Percentiles rank a stretch among this genome's conserved stretches.
These are phyloP conservation scores for Clarias macrocephalus DNA, from an alignment of 2,113 vertebrate genomes.

Conservation along the genomic window DNA sequence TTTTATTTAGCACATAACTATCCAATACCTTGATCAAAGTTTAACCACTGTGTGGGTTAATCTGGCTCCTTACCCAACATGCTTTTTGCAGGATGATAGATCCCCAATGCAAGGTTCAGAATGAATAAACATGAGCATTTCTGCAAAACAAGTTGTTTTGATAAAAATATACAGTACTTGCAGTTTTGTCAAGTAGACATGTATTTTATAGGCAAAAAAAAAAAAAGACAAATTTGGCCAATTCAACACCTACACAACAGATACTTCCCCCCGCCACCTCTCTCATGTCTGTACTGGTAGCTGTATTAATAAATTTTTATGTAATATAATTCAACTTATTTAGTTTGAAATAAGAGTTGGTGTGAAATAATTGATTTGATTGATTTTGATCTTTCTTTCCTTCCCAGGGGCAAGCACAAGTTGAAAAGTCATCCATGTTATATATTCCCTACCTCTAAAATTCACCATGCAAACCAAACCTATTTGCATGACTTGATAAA, in stretches of 20 bases:
- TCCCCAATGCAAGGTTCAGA: background rate
- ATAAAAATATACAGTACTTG: background rate
- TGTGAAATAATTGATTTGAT: background rate
- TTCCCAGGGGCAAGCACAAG: background rate
- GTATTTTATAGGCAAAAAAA: background rate
- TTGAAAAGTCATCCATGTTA: background rate
- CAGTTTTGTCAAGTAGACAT: background rate
- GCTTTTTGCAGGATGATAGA: background rate
- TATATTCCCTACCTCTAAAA: constrained; percentile 36
- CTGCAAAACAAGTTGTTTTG: background rate
- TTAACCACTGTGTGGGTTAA: background rate
- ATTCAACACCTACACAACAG: background rate
- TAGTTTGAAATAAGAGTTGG: too few relatives aligned
- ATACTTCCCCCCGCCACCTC: background rate
- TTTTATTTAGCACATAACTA: background rate
- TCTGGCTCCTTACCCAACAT: background rate
- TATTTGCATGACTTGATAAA: constrained; percentile 47
- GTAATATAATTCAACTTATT: background rate
- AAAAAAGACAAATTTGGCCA: background rate
- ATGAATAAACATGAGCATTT: background rate
- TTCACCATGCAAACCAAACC: constrained; percentile 34
- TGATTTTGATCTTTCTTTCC: background rate
- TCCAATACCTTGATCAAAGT: background rate
- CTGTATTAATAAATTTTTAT: background rate
- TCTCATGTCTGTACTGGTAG: background rate